These are phyloP conservation scores for Cepphus grylle DNA, from an alignment of 2,113 vertebrate genomes.

Conservation along the genomic window DNA sequence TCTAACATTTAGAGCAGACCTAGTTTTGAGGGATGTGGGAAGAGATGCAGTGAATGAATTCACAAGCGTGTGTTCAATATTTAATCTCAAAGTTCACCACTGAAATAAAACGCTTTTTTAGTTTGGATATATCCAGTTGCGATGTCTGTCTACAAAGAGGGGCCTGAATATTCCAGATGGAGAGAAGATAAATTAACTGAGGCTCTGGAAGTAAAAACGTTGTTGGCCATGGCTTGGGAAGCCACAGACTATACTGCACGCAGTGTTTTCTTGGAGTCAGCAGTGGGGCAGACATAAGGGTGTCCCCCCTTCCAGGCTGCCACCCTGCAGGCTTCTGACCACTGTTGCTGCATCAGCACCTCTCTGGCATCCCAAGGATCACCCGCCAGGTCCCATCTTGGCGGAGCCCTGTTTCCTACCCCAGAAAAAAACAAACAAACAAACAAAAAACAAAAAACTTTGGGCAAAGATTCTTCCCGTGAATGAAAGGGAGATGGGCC, in stretches of 20 bases:
- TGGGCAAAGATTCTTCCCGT: neutral
- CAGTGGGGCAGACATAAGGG: neutral
- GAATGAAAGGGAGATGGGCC: neutral
- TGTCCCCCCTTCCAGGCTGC: neutral
- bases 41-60: neutral
- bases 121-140: neutral
- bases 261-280: neutral
- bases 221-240: neutral
- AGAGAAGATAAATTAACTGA: neutral
- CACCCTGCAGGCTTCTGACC: neutral
- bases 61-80: neutral
- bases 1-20: constrained; percentile 18
- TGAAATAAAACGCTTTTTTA: neutral
- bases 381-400: neutral
- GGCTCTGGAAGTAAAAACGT: neutral
- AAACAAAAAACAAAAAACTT: neutral
- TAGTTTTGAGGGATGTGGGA: neutral
- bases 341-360: neutral
- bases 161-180: neutral
- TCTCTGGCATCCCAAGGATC: neutral
- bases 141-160: neutral
- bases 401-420: neutral
- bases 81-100: neutral
- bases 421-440: neutral
- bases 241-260: neutral